Conservation (phyloP, 2,113 vertebrate species). For the Chlamydotis undulata region DNA sequence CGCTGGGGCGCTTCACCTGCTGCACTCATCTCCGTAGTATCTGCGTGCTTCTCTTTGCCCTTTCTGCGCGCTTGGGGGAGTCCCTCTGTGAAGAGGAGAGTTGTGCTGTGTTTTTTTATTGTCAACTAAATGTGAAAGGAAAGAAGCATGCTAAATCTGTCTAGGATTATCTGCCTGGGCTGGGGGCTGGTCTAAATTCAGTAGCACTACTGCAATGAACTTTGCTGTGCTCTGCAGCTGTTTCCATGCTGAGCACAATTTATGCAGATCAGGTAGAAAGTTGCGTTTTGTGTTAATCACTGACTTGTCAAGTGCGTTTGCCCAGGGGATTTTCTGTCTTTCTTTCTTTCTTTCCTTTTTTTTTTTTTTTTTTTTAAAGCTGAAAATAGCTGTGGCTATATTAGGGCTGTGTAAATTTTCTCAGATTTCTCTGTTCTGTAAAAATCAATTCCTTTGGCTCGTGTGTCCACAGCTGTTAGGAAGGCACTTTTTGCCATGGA, state of each 20-base stretch:
- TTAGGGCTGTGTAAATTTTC: conserved; percentile 7
- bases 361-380: no score
- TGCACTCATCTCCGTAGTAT: background rate
- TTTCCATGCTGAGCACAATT: background rate
- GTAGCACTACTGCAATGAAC: background rate
- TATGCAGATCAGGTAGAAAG: background rate
- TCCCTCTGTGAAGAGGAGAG: background rate
- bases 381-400: conserved; percentile 20
- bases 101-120: background rate
- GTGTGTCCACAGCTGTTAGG: background rate
- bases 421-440: conserved; percentile 5
- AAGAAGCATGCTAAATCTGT: background rate
- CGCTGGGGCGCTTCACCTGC: rapidly evolving
- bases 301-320: background rate
- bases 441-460: background rate
- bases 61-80: background rate
- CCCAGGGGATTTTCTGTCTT: background rate
- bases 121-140: background rate
- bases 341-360: background rate
- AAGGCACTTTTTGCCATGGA: background rate
- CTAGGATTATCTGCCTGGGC: background rate
- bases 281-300: background rate
- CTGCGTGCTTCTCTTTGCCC: background rate
- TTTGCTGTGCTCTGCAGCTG: background rate
- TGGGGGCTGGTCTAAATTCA: background rate